Conservation (phyloP, 2,113 vertebrate species). For the Microcebus griseorufus region DNA sequence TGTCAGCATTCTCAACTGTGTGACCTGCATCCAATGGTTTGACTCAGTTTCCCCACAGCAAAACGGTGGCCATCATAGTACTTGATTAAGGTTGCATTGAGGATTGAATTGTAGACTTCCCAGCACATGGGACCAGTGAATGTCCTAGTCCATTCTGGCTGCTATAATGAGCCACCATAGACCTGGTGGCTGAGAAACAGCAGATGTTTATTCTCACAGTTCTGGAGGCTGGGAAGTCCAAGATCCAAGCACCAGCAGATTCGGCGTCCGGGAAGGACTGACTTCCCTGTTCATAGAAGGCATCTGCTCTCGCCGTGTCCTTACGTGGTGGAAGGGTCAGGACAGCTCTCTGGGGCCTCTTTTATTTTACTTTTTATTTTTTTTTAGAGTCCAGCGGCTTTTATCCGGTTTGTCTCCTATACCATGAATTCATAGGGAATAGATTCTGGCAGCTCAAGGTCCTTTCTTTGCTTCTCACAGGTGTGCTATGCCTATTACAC, state of each 20-base stretch:
- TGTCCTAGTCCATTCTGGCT: neutral
- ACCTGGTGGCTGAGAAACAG: neutral
- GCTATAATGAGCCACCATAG: neutral
- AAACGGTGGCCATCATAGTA: neutral
- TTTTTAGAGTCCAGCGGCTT: too few species aligned
- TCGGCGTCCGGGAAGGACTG: fast-evolving
- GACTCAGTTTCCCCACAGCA: neutral
- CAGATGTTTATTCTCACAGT: neutral
- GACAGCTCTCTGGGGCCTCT: neutral
- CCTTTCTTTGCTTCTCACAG: too few species aligned
- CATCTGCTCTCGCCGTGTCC: neutral
- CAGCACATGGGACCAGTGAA: too few species aligned
- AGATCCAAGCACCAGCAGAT: neutral
- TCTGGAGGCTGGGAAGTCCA: neutral
- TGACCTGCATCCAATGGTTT: neutral
- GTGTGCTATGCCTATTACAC: too few species aligned
- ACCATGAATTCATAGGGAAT: too few species aligned
- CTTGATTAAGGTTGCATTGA: neutral
- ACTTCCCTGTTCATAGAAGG: neutral
- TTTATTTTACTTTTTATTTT: neutral
- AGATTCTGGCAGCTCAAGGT: too few species aligned
- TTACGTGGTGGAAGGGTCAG: neutral
- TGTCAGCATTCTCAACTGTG: neutral
- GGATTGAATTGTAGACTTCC: neutral
- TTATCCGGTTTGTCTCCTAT: too few species aligned